Base-by-base conservation (phyloP, 2,113 vertebrate species). In the Mus musculus region DNA sequence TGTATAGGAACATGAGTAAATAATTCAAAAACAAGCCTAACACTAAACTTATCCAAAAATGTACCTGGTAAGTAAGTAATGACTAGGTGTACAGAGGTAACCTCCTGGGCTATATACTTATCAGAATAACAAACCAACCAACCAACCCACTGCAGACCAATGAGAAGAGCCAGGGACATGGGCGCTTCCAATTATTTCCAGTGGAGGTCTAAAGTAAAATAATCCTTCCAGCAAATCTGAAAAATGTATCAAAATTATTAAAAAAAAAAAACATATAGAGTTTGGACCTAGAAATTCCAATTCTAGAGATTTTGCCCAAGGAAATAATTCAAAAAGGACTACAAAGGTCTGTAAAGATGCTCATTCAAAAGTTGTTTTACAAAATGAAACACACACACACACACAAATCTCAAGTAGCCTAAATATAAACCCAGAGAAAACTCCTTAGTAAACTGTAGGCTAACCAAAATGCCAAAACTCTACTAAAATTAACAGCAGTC, bases 1-100 rank as follows among this genome's bases (percentile, higher is more conserved):
- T 75, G 85, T 30, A 73, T 67, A 73, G 67, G 59, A 91, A 81
- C 46, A 77, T 28, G 49, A n/a, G 24, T 26, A 56, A 89, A 77
- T 33, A 96, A 88, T 42, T 90, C 71, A 88, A 80, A 95, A 84
- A 93, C 49, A 91, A 92, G 69, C 95, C 30, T 86, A 89, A 65
- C 61, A 76, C n/a, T 88, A 65, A 69, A 73, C 1, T 80, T 85
- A 92, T 3, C 36, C 26, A 65, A 94, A 94, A 93, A n/a, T 59
- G 3, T 73, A 33, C 3, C 11, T 85, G 90, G 65, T 63, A 86
- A 82, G 26, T 67, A 88, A 42, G 77, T 12, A 63, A 49, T 61
- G 78, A 30, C 3, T 75, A 75, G 84, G 75, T 36, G n/a, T 69
- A 61, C 11, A 87, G 11, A 56, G 16, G 67, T 36, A 42, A 19